A percentile compares a stretch with the other conserved stretches of the same genome.
These are phyloP conservation scores for Carterocephalus palaemon DNA, from an alignment of 2,888 invertebrate genomes.

Conservation along the genomic window DNA sequence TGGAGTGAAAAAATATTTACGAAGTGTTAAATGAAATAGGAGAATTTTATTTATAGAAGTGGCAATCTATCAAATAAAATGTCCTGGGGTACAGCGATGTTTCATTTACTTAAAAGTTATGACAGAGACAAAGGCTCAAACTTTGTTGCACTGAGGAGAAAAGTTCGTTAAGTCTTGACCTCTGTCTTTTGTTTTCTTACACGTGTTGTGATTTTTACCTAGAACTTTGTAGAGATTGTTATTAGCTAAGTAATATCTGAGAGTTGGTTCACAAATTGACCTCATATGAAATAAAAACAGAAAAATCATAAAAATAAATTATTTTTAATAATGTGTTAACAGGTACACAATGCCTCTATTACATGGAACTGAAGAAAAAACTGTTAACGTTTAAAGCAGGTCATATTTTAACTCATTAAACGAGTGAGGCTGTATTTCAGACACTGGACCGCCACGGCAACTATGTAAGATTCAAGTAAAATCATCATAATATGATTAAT, in stretches of 20 bases:
- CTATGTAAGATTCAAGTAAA: too few species aligned
- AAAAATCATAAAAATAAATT: too few species aligned
- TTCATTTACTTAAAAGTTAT: constrained; percentile 12
- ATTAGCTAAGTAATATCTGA: not conserved
- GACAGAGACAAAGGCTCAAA: not conserved
- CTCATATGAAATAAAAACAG: too few species aligned
- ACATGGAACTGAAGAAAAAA: too few species aligned
- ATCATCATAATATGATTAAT: too few species aligned
- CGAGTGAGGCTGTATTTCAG: too few species aligned
- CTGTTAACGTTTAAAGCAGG: too few species aligned
- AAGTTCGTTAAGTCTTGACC: constrained; percentile 4
- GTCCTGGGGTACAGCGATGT: constrained; percentile 3
- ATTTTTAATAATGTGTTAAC: too few species aligned
- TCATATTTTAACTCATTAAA: too few species aligned
- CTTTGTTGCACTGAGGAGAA: not conserved
- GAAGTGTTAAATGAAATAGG: constrained; percentile 29
- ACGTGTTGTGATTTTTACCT: constrained; percentile 5
- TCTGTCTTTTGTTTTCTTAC: constrained; percentile 4
- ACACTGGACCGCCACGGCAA: too few species aligned
- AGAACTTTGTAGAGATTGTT: not conserved
- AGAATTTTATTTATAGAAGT: constrained; percentile 14
- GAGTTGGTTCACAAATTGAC: too few species aligned
- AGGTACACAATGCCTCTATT: too few species aligned
- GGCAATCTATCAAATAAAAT: constrained; percentile 21
- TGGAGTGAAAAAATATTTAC: constrained; percentile 52